Conservation (phyloP, 2,113 vertebrate species). For the Pluvianellus socialis region DNA sequence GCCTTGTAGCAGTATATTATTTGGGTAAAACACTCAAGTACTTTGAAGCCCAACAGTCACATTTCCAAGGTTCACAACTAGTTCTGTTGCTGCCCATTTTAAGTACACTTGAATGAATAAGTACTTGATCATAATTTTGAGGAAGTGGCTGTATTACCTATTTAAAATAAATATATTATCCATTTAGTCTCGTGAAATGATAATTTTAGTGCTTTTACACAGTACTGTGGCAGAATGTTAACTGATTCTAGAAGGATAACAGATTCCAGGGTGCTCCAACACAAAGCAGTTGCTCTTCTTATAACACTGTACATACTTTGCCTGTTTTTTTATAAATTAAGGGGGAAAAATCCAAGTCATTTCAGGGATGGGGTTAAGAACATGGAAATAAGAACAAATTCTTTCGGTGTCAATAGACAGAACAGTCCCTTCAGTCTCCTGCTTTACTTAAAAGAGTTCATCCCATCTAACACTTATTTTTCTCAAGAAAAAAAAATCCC, state of each 20-base stretch:
- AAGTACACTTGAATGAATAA: neutral
- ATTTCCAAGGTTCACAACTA: neutral
- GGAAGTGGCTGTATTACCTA: neutral
- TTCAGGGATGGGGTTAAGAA: neutral
- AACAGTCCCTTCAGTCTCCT: neutral
- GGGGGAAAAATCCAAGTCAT: conserved; percentile 16
- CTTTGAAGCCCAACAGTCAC: neutral
- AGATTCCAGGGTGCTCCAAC: neutral
- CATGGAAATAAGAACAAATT: conserved; percentile 19
- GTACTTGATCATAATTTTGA: neutral
- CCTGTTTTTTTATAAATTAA: conserved; percentile 50
- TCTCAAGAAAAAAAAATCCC: neutral
- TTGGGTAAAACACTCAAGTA: neutral
- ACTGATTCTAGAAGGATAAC: neutral
- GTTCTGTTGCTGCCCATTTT: neutral
- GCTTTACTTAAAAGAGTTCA: neutral
- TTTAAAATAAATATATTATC: neutral
- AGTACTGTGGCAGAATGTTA: neutral
- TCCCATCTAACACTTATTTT: neutral
- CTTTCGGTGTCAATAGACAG: neutral
- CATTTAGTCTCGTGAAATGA: neutral
- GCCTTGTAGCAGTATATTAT: neutral
- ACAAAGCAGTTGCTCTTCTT: neutral
- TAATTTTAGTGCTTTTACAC: neutral
- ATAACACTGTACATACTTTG: neutral